These are phyloP conservation scores for Vulpes vulpes DNA, from an alignment of 2,113 vertebrate genomes.

Conservation along the genomic window DNA sequence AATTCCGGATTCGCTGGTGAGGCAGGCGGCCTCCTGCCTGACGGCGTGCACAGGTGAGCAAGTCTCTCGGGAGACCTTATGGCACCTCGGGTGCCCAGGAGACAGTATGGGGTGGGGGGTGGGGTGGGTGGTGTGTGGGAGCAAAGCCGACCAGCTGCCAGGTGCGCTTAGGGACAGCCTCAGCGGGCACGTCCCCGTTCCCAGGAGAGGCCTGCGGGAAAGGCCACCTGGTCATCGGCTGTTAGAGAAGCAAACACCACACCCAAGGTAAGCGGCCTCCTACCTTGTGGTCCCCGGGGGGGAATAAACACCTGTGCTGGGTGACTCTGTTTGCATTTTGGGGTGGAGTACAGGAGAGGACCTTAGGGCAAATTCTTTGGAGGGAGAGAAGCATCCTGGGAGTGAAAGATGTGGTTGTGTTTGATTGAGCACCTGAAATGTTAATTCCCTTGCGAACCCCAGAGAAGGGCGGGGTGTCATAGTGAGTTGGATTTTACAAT, in stretches of 20 bases:
- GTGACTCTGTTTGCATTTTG: neutral
- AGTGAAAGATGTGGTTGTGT: neutral
- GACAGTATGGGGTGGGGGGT: fast-evolving
- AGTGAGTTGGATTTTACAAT: neutral
- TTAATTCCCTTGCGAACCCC: neutral
- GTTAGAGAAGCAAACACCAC: neutral
- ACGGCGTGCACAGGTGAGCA: conserved; percentile 71
- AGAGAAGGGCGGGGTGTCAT: neutral
- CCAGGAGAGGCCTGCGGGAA: neutral
- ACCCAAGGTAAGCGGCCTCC: neutral
- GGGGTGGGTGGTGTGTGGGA: no score
- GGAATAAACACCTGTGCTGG: neutral
- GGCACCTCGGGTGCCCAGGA: neutral
- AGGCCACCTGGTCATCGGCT: neutral
- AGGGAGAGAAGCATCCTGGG: neutral
- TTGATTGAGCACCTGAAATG: neutral
- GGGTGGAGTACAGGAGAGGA: neutral
- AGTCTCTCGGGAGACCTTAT: neutral
- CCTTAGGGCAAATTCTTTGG: neutral
- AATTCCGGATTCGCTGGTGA: neutral
- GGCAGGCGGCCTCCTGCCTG: conserved; percentile 50
- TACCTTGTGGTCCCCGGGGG: neutral
- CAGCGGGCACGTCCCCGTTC: neutral
- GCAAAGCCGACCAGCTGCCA: neutral
- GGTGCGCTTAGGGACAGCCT: neutral